phyloP scores from a whole-genome alignment of 2,113 vertebrate genomes.

The Athene cunicularia region DNA sequence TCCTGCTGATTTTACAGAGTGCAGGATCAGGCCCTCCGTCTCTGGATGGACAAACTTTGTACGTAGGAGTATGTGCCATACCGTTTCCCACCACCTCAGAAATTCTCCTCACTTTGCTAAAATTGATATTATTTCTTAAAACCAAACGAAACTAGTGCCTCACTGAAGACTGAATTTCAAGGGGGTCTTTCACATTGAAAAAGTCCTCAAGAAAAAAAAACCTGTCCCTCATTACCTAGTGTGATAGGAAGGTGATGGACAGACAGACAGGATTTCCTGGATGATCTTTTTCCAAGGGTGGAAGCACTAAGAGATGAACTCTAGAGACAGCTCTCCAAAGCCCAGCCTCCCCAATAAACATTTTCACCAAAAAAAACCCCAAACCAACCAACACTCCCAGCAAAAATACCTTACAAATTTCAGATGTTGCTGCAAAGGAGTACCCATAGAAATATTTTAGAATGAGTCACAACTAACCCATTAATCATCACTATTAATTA shows the following conservation, averaged over 20 bases:
- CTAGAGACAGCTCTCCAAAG: neutral
- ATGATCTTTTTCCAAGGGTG: neutral
- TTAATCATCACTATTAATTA: neutral
- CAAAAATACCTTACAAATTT: neutral
- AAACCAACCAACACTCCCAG: neutral
- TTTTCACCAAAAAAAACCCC: neutral
- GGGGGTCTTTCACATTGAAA: neutral
- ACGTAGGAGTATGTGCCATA: fast-evolving
- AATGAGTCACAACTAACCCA: neutral
- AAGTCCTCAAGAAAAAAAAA: neutral
- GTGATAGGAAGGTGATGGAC: neutral
- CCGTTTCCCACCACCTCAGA: neutral
- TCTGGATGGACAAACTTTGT: neutral
- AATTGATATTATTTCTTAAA: neutral
- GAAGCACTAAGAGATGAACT: neutral
- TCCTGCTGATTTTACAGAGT: neutral
- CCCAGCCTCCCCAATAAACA: neutral
- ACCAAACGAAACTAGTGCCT: neutral
- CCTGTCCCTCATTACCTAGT: neutral
- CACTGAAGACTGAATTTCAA: neutral
- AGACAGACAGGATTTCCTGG: neutral
- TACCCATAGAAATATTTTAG: neutral
- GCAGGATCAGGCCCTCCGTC: neutral
- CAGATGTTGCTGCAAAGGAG: neutral
- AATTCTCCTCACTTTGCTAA: neutral